Evolutionary conservation across 2,888 invertebrate genomes (phyloP), one percentile per base, ranked within the genome.

Genomic region (Lasius platythorax): DNA sequence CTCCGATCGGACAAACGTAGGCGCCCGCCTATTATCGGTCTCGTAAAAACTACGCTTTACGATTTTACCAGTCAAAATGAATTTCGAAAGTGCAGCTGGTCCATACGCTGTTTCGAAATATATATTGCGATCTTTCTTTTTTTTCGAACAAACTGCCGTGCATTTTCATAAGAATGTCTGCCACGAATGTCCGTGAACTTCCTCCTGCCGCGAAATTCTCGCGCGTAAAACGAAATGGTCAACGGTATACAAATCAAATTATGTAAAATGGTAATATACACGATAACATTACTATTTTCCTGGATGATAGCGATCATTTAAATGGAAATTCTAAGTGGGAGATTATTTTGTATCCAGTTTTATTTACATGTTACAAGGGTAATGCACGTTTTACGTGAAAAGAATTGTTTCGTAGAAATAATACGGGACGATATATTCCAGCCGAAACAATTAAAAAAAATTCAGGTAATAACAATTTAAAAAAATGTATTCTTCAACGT

Each of bases 1-100:
- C 28, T 61, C 12, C 53, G 18, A 30, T 63, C n/a, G 63, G 23
- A 9, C 50, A 18, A 40, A 40, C 90, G 90, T 90, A 91, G 91
- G 89, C 88, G 91, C 91, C 83, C 86, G 46, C 87, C 86, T 89
- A 91, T 93, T 92, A 93, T 93, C 91, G 88, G 90, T 85, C 85
- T 87, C 87, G 87, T 89, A 93, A 93, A 92, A 88, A 91, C 76
- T 58, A 75, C 86, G 85, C 87, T 92, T 93, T 92, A 93, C 81
- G 91, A 90, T 89, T 85, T 63, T 72, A 85, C 86, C 67, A 85
- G 87, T 87, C 87, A 75, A 88, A 89, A 91, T 86, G 89, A 88
- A 91, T 91, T 91, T 91, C 87, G 87, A 91, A 90, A 90, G 89
- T 87, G 87, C 85, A 82, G 72, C 83, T 66, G 82, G 72, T 61